Conservation (phyloP, 2,888 invertebrate genomes). For the Pammene fasciana region DNA sequence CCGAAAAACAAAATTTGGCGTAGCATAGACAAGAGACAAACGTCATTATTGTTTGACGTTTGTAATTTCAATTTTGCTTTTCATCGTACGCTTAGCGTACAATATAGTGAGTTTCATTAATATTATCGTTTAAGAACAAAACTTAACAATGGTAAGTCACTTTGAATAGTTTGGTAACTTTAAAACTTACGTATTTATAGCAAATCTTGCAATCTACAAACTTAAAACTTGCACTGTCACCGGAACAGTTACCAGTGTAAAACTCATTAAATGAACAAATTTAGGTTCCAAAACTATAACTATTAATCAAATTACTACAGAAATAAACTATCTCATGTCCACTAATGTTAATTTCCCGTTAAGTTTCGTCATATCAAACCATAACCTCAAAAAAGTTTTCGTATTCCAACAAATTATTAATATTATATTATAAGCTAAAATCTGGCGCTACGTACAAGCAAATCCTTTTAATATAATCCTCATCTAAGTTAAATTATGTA, state of each 20-base stretch:
- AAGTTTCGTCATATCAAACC: neutral
- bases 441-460: too few relatives aligned
- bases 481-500: too few relatives aligned
- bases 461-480: too few relatives aligned
- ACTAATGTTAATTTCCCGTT: neutral
- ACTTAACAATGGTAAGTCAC: conserved; percentile 42
- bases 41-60: conserved; percentile 32
- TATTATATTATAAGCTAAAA: neutral
- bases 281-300: neutral
- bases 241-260: conserved; percentile 24
- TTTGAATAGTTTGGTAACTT: neutral
- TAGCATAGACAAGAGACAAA: conserved; percentile 18
- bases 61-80: conserved; percentile 37
- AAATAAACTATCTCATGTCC: neutral
- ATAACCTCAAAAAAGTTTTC: conserved; percentile 35
- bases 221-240: conserved; percentile 47
- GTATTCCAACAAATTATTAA: neutral
- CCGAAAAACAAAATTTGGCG: neutral
- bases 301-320: neutral
- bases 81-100: conserved; percentile 40
- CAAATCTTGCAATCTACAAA: conserved; percentile 4
- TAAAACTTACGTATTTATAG: neutral
- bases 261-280: neutral
- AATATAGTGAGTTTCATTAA: conserved; percentile 23
- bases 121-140: conserved; percentile 31